phyloP scores from a whole-genome alignment of 2,113 vertebrate species.

The Thamnophis sirtalis region DNA sequence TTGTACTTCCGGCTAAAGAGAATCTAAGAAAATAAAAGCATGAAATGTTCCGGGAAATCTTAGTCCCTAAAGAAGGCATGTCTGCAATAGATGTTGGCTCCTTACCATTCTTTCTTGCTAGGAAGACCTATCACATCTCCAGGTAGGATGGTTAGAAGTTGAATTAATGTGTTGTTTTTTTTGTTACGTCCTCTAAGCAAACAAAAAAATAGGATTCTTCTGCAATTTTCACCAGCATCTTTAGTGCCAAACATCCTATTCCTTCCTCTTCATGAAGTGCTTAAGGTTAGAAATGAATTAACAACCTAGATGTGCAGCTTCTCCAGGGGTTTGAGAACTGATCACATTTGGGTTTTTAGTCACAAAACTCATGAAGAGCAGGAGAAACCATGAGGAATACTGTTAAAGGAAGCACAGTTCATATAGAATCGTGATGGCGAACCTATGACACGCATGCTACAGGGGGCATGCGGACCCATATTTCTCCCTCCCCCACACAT shows the following conservation, averaged over 20 bases:
- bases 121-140: neutral
- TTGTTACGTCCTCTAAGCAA: neutral
- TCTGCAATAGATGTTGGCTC: neutral
- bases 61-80: neutral
- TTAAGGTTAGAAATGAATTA: neutral
- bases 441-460: no score
- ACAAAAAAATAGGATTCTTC: neutral
- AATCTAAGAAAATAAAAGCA: neutral
- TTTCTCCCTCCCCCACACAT: no score
- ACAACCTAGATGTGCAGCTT: neutral
- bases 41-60: neutral
- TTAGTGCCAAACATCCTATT: neutral
- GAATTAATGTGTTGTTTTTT: neutral
- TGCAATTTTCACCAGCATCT: neutral
- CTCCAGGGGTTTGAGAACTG: neutral
- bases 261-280: neutral
- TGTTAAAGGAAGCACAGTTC: neutral
- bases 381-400: neutral
- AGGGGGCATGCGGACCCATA: no score
- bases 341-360: neutral
- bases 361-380: neutral
- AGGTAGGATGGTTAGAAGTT: neutral
- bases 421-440: neutral
- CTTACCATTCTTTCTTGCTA: neutral
- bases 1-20: neutral